Base-by-base conservation (phyloP, 2,888 invertebrate species). In the Auanema sp. region DNA sequence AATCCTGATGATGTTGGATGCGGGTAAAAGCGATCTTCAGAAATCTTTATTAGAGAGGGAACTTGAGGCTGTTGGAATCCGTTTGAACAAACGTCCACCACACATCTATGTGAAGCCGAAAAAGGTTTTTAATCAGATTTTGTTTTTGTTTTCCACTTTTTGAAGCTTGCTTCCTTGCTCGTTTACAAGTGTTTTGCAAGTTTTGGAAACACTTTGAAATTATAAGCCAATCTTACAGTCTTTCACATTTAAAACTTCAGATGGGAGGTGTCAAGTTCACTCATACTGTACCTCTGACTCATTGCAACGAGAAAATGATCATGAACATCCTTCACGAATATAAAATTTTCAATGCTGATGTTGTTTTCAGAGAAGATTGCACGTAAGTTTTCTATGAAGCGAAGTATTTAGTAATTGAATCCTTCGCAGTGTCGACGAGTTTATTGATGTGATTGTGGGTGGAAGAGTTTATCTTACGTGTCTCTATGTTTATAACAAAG, bases 1-100 rank as follows among this genome's bases (percentile, higher is more conserved):
- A 77, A 93, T 98, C 43, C 87, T 99, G 25, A 98, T 99, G 92
- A 98, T 98, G 97, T 86, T 98, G 84, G 98, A 99, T 84, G 97
- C 98, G 0, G 94, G 95, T 0, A 99, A 99, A 86, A 93, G 94
- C 60, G 95, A 96, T 83, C 92, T 94, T 49, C 98, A 98, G 85
- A 89, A 84, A 85, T 54, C 60, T 4, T 65, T 82, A 61, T 87
- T 99, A 33, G 97, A 97, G 85, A 90, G 89, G 69, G 98, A 99
- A 85, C 88, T 98, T 84, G 98, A 99, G 87, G 91, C 92, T 80
- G 97, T 99, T 40, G 98, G 97, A 66, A 97, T 98, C 79, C 88
- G 98, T 79, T 88, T 99, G 66, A 99, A 99, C 86, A 94, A 92
- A 85, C 87, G 87, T 63, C 94, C 92, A 85, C 98, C 98, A 2